Conservation (phyloP, 35 echinoderm and acorn worm genomes). For the Holothuria glaberrima region DNA sequence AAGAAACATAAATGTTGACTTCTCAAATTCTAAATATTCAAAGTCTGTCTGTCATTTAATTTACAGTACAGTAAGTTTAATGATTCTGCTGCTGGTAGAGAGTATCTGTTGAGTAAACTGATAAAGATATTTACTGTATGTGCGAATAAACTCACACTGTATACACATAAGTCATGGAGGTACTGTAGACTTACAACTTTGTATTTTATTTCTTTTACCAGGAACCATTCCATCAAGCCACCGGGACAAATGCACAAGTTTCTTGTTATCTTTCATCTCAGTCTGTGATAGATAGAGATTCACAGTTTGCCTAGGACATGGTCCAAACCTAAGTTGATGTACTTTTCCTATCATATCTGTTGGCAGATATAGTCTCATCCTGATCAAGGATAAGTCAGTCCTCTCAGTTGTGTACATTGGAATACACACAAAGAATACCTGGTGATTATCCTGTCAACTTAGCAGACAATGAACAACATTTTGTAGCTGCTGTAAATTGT, state of each 20-base stretch:
- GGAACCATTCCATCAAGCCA: too few species aligned
- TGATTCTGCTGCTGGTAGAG: too few species aligned
- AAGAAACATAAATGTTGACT: too few species aligned
- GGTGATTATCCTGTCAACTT: neutral
- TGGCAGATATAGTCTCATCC: neutral
- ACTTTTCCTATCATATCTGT: neutral
- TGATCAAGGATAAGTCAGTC: neutral
- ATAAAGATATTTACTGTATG: too few species aligned
- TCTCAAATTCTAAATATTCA: too few species aligned
- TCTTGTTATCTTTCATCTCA: neutral
- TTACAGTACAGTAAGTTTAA: too few species aligned
- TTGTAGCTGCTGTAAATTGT: neutral
- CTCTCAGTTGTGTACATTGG: neutral
- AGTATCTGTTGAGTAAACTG: too few species aligned
- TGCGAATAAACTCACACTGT: too few species aligned
- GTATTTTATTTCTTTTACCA: too few species aligned
- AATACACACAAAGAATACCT: neutral
- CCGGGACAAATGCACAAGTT: neutral
- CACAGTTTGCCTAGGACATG: neutral
- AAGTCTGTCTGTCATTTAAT: too few species aligned
- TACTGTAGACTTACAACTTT: too few species aligned
- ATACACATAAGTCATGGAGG: too few species aligned
- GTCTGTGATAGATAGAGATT: neutral
- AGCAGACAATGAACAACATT: neutral
- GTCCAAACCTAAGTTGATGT: conserved; percentile 1